Evolutionary conservation across 2,888 invertebrate genomes (phyloP), one percentile per base, ranked within the genome.

Genomic region (Proisotoma minuta): DNA sequence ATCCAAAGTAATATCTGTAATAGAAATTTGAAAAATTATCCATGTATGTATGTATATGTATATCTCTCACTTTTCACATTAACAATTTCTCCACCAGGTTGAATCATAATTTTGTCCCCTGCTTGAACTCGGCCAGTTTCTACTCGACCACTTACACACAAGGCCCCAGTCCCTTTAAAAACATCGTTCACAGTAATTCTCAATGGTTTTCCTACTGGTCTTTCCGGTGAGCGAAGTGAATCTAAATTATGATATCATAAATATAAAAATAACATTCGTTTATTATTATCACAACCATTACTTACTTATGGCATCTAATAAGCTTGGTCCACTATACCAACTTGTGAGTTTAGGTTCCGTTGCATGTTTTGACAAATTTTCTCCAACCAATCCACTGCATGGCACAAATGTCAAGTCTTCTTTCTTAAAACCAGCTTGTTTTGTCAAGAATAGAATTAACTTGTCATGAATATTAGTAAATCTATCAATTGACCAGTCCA

Each of bases 341-440:
- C 75, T 60, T 12, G 75, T 87, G 84, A 95, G 74, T n/a, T 74
- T 69, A 28, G 71, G 73, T 81, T 83, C 70, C 81, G 78, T 49
- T 85, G 81, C 73, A 81, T 84, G 64, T 82, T 80, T 75, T 0
- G 85, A 84, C 59, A 96, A 81, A 81, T 99, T 99, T 77, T 94
- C 91, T 10, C 99, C 99, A 1, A 87, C 89, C n/a, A 99, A 80
- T 2, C 99, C 99, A 70, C 95, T 95, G 76, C 96, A 95, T 2
- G 99, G 98, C 18, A 98, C 88, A 78, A 87, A 98, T 1, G 84
- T 85, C 0, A 96, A 86, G 77, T 92, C 91, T 8, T 82, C 82
- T 28, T 95, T 93, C 76, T 89, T 88, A 76, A 89, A 97, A 1
- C 96, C 96, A 20, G 89, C 93, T 78, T 92, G 91, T 78, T 90